Evolutionary conservation across 2,797 vertebrate species (phyloP).

Genomic region (Ceryle rudis): DNA sequence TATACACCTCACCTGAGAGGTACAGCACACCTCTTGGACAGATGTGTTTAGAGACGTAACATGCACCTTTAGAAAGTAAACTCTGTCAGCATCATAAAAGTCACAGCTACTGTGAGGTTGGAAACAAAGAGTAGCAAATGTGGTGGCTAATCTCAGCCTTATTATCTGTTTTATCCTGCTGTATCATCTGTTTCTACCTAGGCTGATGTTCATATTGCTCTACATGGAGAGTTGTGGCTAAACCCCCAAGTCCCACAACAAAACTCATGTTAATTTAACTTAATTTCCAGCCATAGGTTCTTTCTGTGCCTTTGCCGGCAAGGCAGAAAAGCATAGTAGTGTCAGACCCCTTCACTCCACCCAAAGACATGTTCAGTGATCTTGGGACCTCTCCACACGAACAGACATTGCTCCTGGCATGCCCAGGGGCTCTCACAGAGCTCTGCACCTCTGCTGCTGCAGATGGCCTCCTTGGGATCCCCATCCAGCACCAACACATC

Average conservation of each 20-base stretch:
- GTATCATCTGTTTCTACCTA: background rate
- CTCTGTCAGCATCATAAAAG: background rate
- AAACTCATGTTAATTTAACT: background rate
- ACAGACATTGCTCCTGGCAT: background rate
- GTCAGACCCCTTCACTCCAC: background rate
- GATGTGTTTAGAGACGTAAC: background rate
- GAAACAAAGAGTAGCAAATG: background rate
- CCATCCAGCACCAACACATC: background rate
- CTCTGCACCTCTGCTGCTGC: background rate
- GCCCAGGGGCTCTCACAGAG: background rate
- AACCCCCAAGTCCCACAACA: background rate
- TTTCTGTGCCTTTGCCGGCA: background rate
- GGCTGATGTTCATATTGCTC: background rate
- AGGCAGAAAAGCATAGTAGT: background rate
- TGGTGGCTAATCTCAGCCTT: background rate
- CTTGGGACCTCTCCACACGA: background rate
- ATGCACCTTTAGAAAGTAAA: background rate
- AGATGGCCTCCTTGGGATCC: accelerated
- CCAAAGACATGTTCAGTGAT: accelerated
- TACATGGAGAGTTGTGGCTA: background rate
- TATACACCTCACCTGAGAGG: background rate
- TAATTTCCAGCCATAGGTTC: background rate
- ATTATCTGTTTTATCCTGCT: background rate
- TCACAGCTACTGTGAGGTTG: background rate
- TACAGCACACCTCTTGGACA: background rate